A percentile compares a stretch with the other conserved stretches of the same genome.
Conservation (phyloP, 2,797 vertebrate genomes). For the Furcifer pardalis region DNA sequence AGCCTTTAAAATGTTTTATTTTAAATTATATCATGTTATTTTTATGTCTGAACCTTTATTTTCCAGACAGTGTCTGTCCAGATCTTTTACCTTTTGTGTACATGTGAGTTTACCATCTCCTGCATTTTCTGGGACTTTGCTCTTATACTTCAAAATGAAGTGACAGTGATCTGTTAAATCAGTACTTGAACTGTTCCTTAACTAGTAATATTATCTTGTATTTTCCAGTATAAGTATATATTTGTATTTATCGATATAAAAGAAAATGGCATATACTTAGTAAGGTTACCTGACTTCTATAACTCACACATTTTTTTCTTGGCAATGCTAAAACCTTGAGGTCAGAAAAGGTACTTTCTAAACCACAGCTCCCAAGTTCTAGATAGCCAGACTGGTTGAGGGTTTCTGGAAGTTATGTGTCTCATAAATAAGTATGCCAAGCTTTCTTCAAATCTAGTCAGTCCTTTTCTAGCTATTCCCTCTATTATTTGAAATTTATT, state of each 20-base stretch:
- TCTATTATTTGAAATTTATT: neutral
- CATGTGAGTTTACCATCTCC: neutral
- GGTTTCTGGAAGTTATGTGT: too few relatives aligned
- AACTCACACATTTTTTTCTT: neutral
- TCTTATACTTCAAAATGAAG: neutral
- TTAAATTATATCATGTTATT: neutral
- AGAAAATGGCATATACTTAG: neutral
- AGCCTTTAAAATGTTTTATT: neutral
- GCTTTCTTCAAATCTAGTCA: neutral
- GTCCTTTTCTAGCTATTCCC: neutral
- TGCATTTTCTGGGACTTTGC: neutral
- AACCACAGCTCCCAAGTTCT: too few relatives aligned
- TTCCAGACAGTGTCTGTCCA: neutral
- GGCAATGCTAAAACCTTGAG: neutral
- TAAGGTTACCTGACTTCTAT: neutral
- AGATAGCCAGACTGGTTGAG: too few relatives aligned
- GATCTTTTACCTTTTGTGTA: neutral
- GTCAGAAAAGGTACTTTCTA: too few relatives aligned
- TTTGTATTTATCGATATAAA: neutral
- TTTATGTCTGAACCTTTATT: neutral
- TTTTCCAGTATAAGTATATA: neutral
- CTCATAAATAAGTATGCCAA: too few relatives aligned
- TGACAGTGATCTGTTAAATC: neutral
- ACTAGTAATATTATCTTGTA: neutral
- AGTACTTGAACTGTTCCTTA: neutral